These are phyloP conservation scores for Meandrina meandrites DNA, from an alignment of 92 coral and sea anemone species.

Conservation along the genomic window DNA sequence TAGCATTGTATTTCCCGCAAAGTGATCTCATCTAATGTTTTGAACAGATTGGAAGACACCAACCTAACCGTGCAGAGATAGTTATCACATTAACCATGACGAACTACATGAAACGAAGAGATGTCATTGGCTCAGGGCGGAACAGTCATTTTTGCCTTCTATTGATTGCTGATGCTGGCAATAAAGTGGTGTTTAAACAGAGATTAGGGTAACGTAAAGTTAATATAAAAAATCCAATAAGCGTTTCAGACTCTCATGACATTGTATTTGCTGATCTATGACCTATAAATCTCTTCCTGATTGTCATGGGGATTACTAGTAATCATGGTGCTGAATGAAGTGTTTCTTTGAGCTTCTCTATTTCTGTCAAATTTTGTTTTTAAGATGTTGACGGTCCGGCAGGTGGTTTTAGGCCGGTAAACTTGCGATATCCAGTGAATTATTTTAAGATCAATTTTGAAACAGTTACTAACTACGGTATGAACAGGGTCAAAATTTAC, in stretches of 20 bases:
- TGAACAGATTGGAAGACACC: conserved; percentile 74
- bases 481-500: no score
- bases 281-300: neutral
- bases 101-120: conserved; percentile 83
- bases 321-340: neutral
- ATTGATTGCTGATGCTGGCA: conserved; percentile 79
- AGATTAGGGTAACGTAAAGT: conserved; percentile 72
- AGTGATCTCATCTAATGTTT: neutral
- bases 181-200: conserved; percentile 85
- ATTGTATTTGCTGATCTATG: no score
- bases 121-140: conserved; percentile 63
- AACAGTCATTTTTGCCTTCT: conserved; percentile 76
- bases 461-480: no score
- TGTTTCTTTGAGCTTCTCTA: neutral
- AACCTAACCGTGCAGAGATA: conserved; percentile 74
- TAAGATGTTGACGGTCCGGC: no score
- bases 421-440: neutral
- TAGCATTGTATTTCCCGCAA: neutral
- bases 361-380: neutral
- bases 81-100: conserved; percentile 86
- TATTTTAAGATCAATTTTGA: neutral
- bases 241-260: neutral
- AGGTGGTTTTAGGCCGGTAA: no score
- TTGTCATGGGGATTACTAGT: neutral
- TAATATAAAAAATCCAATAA: neutral